These are phyloP conservation scores for Enteromius afrohamiltoni DNA, from an alignment of 2,797 vertebrate species.

Conservation along the genomic window DNA sequence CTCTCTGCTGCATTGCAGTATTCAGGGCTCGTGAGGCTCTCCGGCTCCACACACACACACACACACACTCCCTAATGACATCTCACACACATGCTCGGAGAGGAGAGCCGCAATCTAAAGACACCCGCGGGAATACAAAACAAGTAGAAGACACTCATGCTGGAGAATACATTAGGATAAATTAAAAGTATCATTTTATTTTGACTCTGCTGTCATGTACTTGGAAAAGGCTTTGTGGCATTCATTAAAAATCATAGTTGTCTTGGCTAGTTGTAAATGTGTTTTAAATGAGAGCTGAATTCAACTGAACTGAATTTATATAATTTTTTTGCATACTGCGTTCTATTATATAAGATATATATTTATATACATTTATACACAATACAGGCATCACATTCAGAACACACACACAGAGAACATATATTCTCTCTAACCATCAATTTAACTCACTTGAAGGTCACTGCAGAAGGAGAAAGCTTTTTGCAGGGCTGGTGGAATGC, in stretches of 20 bases:
- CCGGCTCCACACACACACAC: constrained; percentile 2
- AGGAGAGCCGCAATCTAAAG: constrained; percentile 28
- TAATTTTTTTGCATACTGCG: neutral
- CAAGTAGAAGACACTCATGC: neutral
- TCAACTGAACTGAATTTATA: neutral
- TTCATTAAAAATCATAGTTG: neutral
- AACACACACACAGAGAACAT: neutral
- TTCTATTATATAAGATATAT: neutral
- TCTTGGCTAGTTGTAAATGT: constrained; percentile 1
- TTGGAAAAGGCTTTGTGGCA: neutral
- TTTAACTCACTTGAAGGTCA: constrained; percentile 22
- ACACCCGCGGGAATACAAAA: constrained; percentile 18
- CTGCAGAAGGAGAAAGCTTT: neutral
- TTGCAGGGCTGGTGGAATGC: neutral
- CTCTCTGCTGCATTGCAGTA: constrained; percentile 63
- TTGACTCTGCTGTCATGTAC: neutral
- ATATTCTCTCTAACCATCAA: constrained; percentile 7
- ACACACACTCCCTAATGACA: constrained; percentile 23
- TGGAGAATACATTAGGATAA: neutral
- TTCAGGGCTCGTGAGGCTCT: constrained; percentile 18
- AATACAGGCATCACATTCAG: neutral
- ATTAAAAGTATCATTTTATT: neutral
- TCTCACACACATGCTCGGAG: constrained; percentile 13
- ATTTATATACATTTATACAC: neutral
- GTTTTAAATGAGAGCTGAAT: neutral